Base-by-base conservation (phyloP, 35 echinoderm and acorn worm genomes). In the Apostichopus japonicus region DNA sequence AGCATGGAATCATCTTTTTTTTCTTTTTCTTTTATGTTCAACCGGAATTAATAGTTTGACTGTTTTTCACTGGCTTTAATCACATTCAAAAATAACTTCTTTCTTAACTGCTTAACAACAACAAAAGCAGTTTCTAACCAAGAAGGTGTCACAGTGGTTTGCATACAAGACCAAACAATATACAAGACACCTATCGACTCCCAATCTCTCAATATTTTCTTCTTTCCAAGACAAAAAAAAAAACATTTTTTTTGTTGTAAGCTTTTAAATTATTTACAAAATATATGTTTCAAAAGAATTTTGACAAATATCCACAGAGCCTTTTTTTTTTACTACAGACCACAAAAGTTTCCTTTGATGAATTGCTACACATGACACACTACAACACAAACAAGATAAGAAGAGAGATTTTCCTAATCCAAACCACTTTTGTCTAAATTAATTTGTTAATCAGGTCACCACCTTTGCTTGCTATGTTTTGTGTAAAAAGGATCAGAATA, bases 261-360 rank as follows among this genome's bases (percentile, higher is more conserved):
- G 71, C 71, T 75, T 75, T 84, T 84, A 57, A 84, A 84, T 57
- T 84, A 84, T 84, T 84, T 84, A 84, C 81, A 84, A 84, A 84
- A 84, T 84, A 84, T 84, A 84, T 84, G 81, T 84, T 84, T 84
- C 54, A 84, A 84, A 84, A 84, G 23, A 58, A 84, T 55, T 44
- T 57, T 57, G 81, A 84, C 81, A 84, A 84, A 84, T 84, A 84
- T 84, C 54, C 81, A 84, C 81, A 84, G 81, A 59, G 54, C 81
- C 16, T 4, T 57, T 57, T 84, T 57, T 84, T 84, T 84, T 55
- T 57, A 9, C 53, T 53, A 24, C 17, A 57, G 56, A 57, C 56
- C 17, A 84, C 54, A 55, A 58, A 84, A 57, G 53, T 24, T 58
- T 59, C 54, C 54, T 84, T 75, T 75, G 71, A 75, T 75, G 71